phyloP scores from a whole-genome alignment of 2,888 invertebrate genomes.

The Ophion obscuratus region DNA sequence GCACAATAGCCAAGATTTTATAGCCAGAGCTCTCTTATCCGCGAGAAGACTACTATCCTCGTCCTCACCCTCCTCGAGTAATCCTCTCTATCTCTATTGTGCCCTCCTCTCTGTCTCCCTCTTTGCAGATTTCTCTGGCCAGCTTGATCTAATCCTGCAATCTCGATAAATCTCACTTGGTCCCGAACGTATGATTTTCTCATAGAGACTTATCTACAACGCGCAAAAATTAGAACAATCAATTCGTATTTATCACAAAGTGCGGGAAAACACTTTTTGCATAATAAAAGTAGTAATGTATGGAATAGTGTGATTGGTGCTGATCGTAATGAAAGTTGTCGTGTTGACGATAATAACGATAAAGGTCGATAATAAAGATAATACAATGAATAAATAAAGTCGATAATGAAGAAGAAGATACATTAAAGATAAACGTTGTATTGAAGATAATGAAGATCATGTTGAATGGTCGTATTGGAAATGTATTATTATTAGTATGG shows the following conservation, averaged over 20 bases:
- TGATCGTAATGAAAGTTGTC: no score
- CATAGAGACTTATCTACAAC: slow-evolving; percentile 22
- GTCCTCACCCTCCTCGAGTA: slow-evolving; percentile 54
- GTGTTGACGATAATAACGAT: no score
- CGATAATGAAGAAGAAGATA: no score
- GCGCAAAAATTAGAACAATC: not conserved
- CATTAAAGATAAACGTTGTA: no score
- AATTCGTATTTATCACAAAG: not conserved
- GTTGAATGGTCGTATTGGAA: no score
- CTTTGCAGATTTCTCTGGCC: slow-evolving; percentile 53
- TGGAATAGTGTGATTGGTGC: no score
- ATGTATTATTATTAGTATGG: no score
- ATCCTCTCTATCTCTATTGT: slow-evolving; percentile 51
- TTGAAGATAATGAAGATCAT: no score
- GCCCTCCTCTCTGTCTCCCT: slow-evolving; percentile 41
- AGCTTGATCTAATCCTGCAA: slow-evolving; percentile 71
- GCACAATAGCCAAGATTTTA: slow-evolving; percentile 75
- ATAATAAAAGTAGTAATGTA: no score
- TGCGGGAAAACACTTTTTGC: no score
- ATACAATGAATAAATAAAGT: no score
- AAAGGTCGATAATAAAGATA: no score
- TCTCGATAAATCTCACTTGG: slow-evolving; percentile 60
- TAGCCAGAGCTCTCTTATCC: slow-evolving; percentile 66
- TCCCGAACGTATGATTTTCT: slow-evolving; percentile 49
- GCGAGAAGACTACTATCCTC: slow-evolving; percentile 58